These are phyloP conservation scores for Scrobipalpa costella DNA, from an alignment of 2,888 invertebrate genomes.

Conservation along the genomic window DNA sequence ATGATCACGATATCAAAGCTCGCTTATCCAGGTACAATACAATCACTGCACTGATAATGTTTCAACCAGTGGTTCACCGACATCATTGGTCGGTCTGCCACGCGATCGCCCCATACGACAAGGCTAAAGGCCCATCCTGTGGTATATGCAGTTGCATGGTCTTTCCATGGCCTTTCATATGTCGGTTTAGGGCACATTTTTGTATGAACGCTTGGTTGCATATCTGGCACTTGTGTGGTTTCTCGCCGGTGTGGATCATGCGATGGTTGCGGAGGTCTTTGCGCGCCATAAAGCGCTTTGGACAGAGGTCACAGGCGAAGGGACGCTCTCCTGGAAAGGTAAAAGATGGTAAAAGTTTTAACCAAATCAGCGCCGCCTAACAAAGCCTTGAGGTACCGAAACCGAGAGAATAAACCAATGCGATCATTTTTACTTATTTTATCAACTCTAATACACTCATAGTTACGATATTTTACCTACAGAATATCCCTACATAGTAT, in stretches of 20 bases:
- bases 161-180: slow-evolving; percentile 85
- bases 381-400: no score
- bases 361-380: neutral
- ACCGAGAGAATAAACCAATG: no score
- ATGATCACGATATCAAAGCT: no score
- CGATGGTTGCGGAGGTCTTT: slow-evolving; percentile 96
- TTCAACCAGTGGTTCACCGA: neutral
- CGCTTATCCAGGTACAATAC: slow-evolving; percentile 1
- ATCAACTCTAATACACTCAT: no score
- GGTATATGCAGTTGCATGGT: slow-evolving; percentile 30
- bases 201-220: slow-evolving; percentile 96
- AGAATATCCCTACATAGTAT: no score
- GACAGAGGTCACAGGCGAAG: slow-evolving; percentile 92
- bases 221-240: slow-evolving; percentile 93
- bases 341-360: neutral
- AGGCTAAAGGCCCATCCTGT: slow-evolving; percentile 17
- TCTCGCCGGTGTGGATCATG: slow-evolving; percentile 94
- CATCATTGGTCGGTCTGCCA: slow-evolving; percentile 4
- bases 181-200: slow-evolving; percentile 94
- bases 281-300: slow-evolving; percentile 94
- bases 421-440: no score
- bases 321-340: slow-evolving; percentile 83
- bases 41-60: neutral
- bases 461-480: no score
- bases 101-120: slow-evolving; percentile 22